Base-by-base conservation (phyloP, 1,140 invertebrate genomes). In the Drosophila watanabei region DNA sequence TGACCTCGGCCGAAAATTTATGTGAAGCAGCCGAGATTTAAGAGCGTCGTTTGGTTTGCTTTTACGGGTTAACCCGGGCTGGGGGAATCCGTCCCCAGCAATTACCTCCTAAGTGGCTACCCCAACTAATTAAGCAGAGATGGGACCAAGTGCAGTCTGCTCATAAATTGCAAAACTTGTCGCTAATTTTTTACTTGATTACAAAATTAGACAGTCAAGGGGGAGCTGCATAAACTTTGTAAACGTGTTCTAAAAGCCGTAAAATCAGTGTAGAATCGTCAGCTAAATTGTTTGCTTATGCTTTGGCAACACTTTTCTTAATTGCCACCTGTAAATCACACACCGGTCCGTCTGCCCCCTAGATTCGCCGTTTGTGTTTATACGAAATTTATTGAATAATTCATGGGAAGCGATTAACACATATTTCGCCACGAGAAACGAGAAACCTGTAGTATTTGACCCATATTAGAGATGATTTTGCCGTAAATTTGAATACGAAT, bases 391-490 rank as follows among this genome's bases (percentile, higher is more conserved):
- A 79, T 79, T 79, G 77, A 79, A 79, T 79, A 79, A 79, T 79
- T 79, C 75, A 79, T 79, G 51, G 64, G 57, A 88, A 89, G 75
- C 72, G 75, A 90, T 89, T 90, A 90, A 86, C 87, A 86, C 76
- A 86, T 81, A 65, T 85, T 86, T 78, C 49, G 72, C 69, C 54
- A 48, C 41, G 62, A 71, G 45, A 82, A 80, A 82, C 86, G 79
- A 82, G 82, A 52, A 90, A 90, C 86, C 86, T 91, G 86, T 91
- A 90, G 82, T 75, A 58, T 90, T 90, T 90, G 86, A 90, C 86
- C 86, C 79, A 90, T 90, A 90, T 90, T 91, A 66, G 64, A 82
- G 75, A 56, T 58, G 54, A 68, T 72, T 62, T 75, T 43, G 71
- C 46, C 69, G 73, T 37, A 66, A 85, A 89, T 88, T 88, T 88